Evolutionary conservation across 1,140 invertebrate genomes (phyloP), one percentile per base, ranked within the genome.

Genomic region (Anthonomus grandis): DNA sequence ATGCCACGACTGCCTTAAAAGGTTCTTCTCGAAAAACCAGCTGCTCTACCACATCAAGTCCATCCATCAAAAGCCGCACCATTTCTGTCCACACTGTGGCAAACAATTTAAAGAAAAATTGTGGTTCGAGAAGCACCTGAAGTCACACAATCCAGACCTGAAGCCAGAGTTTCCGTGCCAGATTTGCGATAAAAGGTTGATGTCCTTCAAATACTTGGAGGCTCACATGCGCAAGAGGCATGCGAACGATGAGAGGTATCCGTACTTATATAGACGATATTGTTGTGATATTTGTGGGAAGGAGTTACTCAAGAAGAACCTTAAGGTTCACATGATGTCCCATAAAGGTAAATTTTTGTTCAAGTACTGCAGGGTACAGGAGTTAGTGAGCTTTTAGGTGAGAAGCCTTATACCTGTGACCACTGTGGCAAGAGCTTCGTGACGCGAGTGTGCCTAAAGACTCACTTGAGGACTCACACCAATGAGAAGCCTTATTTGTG

Each of bases 401-500:
- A 69, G 19, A 71, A 71, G 59, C 63, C 62, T 12, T 71, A 68
- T 45, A 58, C 63, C 24, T 74, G 72, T 41, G 53, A 64, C n/a
- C 60, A 66, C 23, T 74, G 72, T 53, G 59, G 59, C 4, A 72
- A 72, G 64, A 77, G 80, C 64, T 87, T 86, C 70, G 84, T 81
- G 21, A 81, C 83, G 62, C 85, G 84, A 71, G 83, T 83, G 64
- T 85, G 84, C 70, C 72, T 86, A 44, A 82, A 86, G 74, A 86
- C 87, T 57, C 88, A 90, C 75, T 84, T 85, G 67, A 71, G 84
- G 4, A 83, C 81, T 0, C 85, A 86, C 62, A 84, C 82, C 0
- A 82, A 85, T 2, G 86, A 91, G 66, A 86, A 88, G 64, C 89
- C 89, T 0, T 90, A 87, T 67, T 79, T 79, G 21, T 90, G 88